Evolutionary conservation across 2,888 invertebrate species (phyloP), one percentile per base, ranked within the genome.

Genomic region (Andricus curvator): DNA sequence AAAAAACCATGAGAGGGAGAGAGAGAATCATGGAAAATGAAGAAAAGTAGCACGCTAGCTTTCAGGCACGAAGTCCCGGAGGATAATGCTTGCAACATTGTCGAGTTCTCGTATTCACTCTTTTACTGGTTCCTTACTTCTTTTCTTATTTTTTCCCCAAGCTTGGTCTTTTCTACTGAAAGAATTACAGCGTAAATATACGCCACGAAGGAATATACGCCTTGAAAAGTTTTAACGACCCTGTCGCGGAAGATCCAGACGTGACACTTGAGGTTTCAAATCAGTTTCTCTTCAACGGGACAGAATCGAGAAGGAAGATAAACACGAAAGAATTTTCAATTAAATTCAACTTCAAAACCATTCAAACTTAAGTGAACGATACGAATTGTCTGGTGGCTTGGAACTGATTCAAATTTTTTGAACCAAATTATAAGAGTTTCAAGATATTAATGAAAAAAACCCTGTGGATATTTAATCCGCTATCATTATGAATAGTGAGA

Each of bases 11-110:
- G 20, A 51, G 56, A 56, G 20, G n/a, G 37, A 51, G 22, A 74
- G 5, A 70, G 70, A 51, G 65, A 79, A 66, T 78, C 79, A 79
- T 64, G 77, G 82, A 81, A 85, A 88, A 88, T 84, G 88, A 86
- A 77, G 88, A 85, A 88, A 90, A 90, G 87, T 89, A 81, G 89
- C 88, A 84, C 62, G 78, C 80, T 80, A 81, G 79, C 77, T 82
- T 79, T 84, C 79, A 67, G 81, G 86, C 89, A 89, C 89, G 90
- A 88, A 87, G 80, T 82, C 78, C 41, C 41, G 68, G 80, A 78
- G 86, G 84, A 86, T 85, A 85, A 85, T 82, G 84, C 85, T 78
- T 83, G 82, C 81, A 65, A 80, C 78, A 82, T 82, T 81, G 51
- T 74, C 74, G 74, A 56, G 56, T 56, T 74, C 74, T 74, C 29